A percentile compares a stretch with the other conserved stretches of the same genome.
These are phyloP conservation scores for Pachypeltis micranthus DNA, from an alignment of 1,140 invertebrate genomes.

Conservation along the genomic window DNA sequence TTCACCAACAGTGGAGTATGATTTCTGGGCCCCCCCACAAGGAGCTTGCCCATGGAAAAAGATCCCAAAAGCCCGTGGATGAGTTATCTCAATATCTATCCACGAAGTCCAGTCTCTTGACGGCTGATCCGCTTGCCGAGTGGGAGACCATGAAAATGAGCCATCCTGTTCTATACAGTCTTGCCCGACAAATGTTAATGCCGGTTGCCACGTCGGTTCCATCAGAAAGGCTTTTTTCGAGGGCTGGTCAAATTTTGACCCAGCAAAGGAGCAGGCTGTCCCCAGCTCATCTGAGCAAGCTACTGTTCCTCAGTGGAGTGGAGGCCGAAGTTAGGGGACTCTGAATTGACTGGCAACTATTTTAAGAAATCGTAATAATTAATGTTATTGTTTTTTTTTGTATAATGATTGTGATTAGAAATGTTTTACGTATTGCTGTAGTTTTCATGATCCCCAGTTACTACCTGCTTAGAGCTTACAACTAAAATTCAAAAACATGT, in stretches of 20 bases:
- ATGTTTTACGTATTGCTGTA: background rate
- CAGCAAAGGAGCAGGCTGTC: background rate
- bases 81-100: background rate
- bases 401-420: background rate
- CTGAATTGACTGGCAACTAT: background rate
- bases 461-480: background rate
- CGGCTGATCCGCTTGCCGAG: background rate
- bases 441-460: background rate
- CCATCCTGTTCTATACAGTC: background rate
- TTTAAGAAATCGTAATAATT: background rate
- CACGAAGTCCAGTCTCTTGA: background rate
- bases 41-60: slow-evolving; percentile 16
- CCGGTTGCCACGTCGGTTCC: background rate
- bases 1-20: background rate
- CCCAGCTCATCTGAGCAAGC: background rate
- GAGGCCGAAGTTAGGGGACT: background rate
- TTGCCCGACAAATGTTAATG: slow-evolving; percentile 2
- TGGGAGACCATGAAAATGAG: background rate
- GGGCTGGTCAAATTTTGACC: slow-evolving; percentile 1
- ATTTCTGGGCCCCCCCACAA: slow-evolving; percentile 21
- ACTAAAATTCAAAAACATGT: background rate
- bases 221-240: slow-evolving; percentile 1
- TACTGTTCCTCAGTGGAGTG: slow-evolving; percentile 5
- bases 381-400: background rate
- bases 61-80: background rate